These are phyloP conservation scores for Drosophila burlai DNA, from an alignment of 1,140 invertebrate genomes.

Conservation along the genomic window DNA sequence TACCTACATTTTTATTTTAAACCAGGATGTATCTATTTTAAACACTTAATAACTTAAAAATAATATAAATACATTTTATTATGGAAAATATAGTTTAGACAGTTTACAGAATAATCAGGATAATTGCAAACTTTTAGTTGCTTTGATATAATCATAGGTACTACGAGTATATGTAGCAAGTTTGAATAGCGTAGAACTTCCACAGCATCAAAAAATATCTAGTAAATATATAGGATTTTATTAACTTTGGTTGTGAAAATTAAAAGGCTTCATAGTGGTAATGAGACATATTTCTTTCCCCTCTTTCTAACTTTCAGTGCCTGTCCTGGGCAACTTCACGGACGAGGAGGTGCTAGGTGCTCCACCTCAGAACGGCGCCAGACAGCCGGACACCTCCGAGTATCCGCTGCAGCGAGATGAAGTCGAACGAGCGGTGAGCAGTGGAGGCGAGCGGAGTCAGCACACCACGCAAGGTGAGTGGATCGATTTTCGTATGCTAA, in stretches of 20 bases:
- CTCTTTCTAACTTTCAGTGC: slow-evolving; percentile 85
- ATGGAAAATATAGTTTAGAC: neutral
- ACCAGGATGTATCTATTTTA: neutral
- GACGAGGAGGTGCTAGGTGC: slow-evolving; percentile 87
- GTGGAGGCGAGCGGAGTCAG: slow-evolving; percentile 70
- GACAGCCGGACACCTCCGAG: slow-evolving; percentile 86
- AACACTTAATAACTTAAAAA: neutral
- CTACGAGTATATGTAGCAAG: neutral
- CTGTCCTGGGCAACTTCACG: slow-evolving; percentile 89
- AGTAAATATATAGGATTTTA: neutral
- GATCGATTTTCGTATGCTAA: neutral
- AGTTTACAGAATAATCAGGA: too few species aligned
- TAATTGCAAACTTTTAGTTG: slow-evolving; percentile 8
- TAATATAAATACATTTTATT: neutral
- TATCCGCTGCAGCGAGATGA: slow-evolving; percentile 90
- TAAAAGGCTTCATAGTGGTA: neutral
- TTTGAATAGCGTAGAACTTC: neutral
- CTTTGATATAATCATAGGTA: too few species aligned
- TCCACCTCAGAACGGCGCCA: slow-evolving; percentile 53
- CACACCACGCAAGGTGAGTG: slow-evolving; percentile 77
- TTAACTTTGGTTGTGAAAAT: neutral
- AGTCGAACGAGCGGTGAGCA: slow-evolving; percentile 86
- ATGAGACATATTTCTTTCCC: neutral
- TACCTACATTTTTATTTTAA: neutral
- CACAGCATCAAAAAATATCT: neutral